phyloP scores from a whole-genome alignment of 2,888 invertebrate genomes.

The Parnassius orleans region DNA sequence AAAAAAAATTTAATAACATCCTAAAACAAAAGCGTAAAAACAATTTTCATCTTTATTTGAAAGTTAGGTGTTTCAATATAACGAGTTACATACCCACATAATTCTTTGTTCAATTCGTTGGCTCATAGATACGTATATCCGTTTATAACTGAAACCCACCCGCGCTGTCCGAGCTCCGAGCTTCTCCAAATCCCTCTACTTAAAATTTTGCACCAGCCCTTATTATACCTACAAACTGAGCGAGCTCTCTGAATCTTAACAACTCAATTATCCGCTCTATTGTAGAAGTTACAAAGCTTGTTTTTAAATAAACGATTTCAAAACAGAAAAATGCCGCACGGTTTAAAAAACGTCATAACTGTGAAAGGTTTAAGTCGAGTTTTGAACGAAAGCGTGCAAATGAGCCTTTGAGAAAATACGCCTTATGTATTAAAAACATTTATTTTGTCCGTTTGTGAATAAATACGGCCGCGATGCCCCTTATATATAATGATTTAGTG shows the following conservation, averaged over 20 bases:
- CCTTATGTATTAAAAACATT: slow-evolving; percentile 80
- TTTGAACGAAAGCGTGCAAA: slow-evolving; percentile 39
- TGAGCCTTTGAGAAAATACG: slow-evolving; percentile 75
- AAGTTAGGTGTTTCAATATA: slow-evolving; percentile 14
- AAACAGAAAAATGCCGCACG: slow-evolving; percentile 33
- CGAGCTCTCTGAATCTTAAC: slow-evolving; percentile 44
- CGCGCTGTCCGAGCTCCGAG: slow-evolving; percentile 42
- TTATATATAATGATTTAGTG: slow-evolving; percentile 79
- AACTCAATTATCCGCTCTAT: slow-evolving; percentile 46
- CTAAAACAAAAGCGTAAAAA: slow-evolving; percentile 9
- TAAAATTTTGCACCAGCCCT: slow-evolving; percentile 75
- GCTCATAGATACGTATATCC: slow-evolving; percentile 15
- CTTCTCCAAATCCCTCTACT: slow-evolving; percentile 74
- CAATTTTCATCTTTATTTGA: slow-evolving; percentile 12
- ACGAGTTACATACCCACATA: slow-evolving; percentile 15
- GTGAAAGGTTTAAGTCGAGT: slow-evolving; percentile 36
- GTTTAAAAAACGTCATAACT: slow-evolving; percentile 46
- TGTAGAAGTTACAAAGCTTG: slow-evolving; percentile 32
- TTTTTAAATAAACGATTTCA: slow-evolving; percentile 36
- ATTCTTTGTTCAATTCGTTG: slow-evolving; percentile 23
- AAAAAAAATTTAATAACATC: not conserved
- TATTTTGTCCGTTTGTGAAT: slow-evolving; percentile 78
- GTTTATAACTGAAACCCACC: slow-evolving; percentile 48
- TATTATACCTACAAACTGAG: slow-evolving; percentile 66
- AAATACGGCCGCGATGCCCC: slow-evolving; percentile 76